phyloP scores from a whole-genome alignment of 2,888 invertebrate species.

The Clistopyga incitator region DNA sequence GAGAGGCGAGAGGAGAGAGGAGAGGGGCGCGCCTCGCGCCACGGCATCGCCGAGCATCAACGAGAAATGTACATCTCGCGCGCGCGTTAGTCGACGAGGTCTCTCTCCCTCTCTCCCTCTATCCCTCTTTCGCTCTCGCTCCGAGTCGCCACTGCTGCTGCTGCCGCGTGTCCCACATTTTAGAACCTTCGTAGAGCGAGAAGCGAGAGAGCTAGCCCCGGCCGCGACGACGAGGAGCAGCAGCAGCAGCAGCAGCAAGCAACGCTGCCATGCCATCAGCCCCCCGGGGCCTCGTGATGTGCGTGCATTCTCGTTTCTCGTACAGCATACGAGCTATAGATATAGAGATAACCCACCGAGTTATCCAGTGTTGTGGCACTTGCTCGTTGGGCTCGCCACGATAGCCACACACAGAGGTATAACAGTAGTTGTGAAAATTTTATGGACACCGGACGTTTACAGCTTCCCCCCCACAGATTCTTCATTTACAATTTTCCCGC shows the following conservation, averaged over 20 bases:
- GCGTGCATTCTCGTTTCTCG: conserved; percentile 65
- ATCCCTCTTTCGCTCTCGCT: conserved; percentile 22
- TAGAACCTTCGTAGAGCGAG: conserved; percentile 74
- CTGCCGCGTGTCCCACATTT: conserved; percentile 81
- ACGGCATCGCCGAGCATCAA: conserved; percentile 17
- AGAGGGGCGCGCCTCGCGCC: conserved; percentile 30
- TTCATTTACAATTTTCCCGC: conserved; percentile 1
- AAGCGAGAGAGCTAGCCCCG: conserved; percentile 42
- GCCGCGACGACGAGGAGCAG: not conserved
- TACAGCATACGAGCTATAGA: conserved; percentile 1
- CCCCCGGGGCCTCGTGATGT: conserved; percentile 50
- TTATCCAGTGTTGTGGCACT: conserved; percentile 22
- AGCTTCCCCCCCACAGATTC: conserved; percentile 12
- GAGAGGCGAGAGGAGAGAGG: no score
- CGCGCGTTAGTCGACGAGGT: conserved; percentile 25
- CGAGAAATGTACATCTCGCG: conserved; percentile 46
- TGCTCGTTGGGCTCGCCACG: not conserved
- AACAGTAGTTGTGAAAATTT: conserved; percentile 19
- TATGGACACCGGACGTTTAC: not conserved
- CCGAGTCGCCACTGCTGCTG: conserved; percentile 15
- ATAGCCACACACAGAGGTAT: not conserved
- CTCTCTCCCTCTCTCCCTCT: conserved; percentile 12
- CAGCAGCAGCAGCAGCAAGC: conserved; percentile 6
- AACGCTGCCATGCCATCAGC: conserved; percentile 53
- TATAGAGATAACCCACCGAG: not conserved